These are phyloP conservation scores for Crotalus horridus DNA, from an alignment of 2,113 vertebrate species.

Conservation along the genomic window DNA sequence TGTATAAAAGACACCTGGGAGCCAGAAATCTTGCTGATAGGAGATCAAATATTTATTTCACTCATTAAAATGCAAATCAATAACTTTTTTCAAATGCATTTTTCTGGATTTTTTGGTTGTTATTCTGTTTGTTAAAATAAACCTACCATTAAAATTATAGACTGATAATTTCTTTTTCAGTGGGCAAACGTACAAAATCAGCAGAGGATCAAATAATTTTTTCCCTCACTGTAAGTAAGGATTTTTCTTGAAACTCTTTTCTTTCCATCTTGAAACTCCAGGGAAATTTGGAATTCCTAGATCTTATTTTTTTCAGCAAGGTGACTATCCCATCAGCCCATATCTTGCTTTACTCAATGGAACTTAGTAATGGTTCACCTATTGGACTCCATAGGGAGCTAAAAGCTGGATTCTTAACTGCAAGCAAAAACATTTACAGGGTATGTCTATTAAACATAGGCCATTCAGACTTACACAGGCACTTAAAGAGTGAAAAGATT, in stretches of 20 bases:
- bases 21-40: no score
- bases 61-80: no score
- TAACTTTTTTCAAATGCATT: no score
- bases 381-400: not conserved
- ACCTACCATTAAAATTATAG: no score
- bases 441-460: not conserved
- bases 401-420: not conserved
- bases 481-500: not conserved
- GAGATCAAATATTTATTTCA: no score
- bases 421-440: not conserved
- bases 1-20: no score
- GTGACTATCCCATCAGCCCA: not conserved
- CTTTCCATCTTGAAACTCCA: not conserved
- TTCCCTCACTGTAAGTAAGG: not conserved
- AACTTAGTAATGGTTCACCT: not conserved
- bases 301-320: not conserved
- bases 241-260: not conserved
- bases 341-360: not conserved
- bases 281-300: not conserved
- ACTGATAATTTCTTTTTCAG: no score
- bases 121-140: no score
- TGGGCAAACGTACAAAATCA: no score
- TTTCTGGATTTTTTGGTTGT: no score
- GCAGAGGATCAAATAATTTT: no score
- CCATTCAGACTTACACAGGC: constrained; percentile 35